These are phyloP conservation scores for Eupelmus urozonus DNA, from an alignment of 2,888 invertebrate genomes.

Conservation along the genomic window DNA sequence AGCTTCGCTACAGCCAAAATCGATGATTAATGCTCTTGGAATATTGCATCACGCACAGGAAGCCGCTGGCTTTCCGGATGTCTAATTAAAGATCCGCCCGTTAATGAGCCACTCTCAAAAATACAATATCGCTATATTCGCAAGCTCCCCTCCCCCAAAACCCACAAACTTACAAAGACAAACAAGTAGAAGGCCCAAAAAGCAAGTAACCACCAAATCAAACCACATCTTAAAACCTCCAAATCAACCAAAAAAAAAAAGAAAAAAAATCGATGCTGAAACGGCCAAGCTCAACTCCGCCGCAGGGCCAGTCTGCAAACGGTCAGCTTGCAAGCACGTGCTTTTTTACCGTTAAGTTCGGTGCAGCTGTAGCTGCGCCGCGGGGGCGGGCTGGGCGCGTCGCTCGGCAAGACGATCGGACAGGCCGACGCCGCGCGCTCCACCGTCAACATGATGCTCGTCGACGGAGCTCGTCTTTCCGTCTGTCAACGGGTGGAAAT, in stretches of 20 bases:
- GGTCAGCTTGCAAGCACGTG: too few relatives aligned
- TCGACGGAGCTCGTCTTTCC: too few relatives aligned
- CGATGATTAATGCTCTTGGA: slow-evolving; percentile 28
- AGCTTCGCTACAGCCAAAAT: slow-evolving; percentile 37
- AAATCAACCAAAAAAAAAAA: too few relatives aligned
- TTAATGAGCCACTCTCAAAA: background rate
- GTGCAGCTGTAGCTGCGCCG: slow-evolving; percentile 66
- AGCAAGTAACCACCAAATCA: too few relatives aligned
- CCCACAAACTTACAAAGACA: too few relatives aligned
- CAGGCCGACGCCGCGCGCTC: slow-evolving; percentile 33
- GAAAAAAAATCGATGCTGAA: too few relatives aligned
- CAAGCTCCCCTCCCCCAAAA: background rate
- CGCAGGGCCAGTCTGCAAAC: too few relatives aligned
- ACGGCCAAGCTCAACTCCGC: too few relatives aligned
- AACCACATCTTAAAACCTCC: too few relatives aligned
- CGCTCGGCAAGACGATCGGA: slow-evolving; percentile 10
- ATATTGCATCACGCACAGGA: slow-evolving; percentile 7
- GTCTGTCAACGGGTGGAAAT: too few relatives aligned
- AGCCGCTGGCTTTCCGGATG: slow-evolving; percentile 32
- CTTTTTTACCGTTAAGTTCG: slow-evolving; percentile 57
- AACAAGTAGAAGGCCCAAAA: background rate
- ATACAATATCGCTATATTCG: background rate
- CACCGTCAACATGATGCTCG: slow-evolving; percentile 30
- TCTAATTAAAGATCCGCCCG: slow-evolving; percentile 36
- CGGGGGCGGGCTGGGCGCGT: slow-evolving; percentile 45